A percentile compares a stretch with the other conserved stretches of the same genome.
These are phyloP conservation scores for Dicerorhinus sumatrensis DNA, from an alignment of 2,113 vertebrate genomes.

Conservation along the genomic window DNA sequence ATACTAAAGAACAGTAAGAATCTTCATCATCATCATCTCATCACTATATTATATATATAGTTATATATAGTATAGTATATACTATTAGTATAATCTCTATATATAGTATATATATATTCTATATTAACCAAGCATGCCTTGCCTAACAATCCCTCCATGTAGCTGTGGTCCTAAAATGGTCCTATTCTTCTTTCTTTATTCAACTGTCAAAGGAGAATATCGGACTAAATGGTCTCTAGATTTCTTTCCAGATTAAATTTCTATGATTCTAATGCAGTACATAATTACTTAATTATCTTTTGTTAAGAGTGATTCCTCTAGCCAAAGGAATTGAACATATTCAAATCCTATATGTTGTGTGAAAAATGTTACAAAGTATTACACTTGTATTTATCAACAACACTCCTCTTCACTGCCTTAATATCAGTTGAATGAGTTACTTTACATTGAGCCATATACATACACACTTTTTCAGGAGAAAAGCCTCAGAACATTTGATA, in stretches of 20 bases:
- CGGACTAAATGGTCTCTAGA: neutral
- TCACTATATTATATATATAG: neutral
- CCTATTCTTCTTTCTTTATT: neutral
- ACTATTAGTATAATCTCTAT: neutral
- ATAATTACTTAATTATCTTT: neutral
- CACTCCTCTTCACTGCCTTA: neutral
- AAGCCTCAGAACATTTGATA: neutral
- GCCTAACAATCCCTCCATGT: neutral
- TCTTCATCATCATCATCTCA: neutral
- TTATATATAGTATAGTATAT: neutral
- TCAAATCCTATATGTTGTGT: neutral
- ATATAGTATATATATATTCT: neutral
- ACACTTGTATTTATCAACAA: neutral
- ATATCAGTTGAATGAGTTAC: neutral
- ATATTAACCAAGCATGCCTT: neutral
- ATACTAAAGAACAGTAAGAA: neutral
- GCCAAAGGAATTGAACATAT: neutral
- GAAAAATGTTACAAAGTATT: neutral
- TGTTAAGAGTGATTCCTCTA: neutral
- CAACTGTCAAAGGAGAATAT: neutral
- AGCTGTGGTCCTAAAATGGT: neutral
- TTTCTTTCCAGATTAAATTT: neutral
- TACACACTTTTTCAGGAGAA: neutral
- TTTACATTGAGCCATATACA: neutral
- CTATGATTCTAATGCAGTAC: neutral